Conservation (phyloP, 2,888 invertebrate species). For the Drosophila quinaria region DNA sequence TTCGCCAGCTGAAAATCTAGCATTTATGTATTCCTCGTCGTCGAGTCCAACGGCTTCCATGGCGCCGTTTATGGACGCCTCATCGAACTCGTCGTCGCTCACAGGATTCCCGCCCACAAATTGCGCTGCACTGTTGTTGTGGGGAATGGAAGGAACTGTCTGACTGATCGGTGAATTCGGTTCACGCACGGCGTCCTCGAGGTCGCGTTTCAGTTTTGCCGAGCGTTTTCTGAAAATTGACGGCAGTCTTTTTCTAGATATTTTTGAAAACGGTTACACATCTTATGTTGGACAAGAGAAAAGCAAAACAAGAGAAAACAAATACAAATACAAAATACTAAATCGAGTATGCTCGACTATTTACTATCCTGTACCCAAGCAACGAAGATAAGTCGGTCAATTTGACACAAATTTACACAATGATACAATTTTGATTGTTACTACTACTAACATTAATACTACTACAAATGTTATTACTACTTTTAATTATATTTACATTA, state of each 20-base stretch:
- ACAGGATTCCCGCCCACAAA: constrained; percentile 82
- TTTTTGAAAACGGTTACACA: constrained; percentile 83
- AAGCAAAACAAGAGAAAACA: constrained; percentile 65
- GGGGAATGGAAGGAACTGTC: constrained; percentile 43
- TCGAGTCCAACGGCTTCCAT: constrained; percentile 81
- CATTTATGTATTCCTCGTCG: constrained; percentile 83
- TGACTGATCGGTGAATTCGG: constrained; percentile 81
- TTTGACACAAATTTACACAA: not conserved
- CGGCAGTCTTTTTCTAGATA: constrained; percentile 86
- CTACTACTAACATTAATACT: not conserved
- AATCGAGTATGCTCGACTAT: constrained; percentile 58
- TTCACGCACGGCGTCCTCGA: constrained; percentile 95
- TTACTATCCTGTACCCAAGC: constrained; percentile 54
- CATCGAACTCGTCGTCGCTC: constrained; percentile 75
- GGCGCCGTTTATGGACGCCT: constrained; percentile 65
- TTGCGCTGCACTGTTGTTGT: constrained; percentile 84
- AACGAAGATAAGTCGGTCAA: not conserved
- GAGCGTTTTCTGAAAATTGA: constrained; percentile 91
- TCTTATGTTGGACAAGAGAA: constrained; percentile 67
- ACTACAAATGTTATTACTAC: not conserved
- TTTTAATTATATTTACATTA: not conserved
- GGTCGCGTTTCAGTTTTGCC: constrained; percentile 94
- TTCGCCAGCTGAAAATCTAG: constrained; percentile 71
- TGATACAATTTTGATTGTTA: not conserved
- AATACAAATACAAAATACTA: constrained; percentile 42